Conservation (phyloP, 2,113 vertebrate genomes). For the Callaeas wilsoni region DNA sequence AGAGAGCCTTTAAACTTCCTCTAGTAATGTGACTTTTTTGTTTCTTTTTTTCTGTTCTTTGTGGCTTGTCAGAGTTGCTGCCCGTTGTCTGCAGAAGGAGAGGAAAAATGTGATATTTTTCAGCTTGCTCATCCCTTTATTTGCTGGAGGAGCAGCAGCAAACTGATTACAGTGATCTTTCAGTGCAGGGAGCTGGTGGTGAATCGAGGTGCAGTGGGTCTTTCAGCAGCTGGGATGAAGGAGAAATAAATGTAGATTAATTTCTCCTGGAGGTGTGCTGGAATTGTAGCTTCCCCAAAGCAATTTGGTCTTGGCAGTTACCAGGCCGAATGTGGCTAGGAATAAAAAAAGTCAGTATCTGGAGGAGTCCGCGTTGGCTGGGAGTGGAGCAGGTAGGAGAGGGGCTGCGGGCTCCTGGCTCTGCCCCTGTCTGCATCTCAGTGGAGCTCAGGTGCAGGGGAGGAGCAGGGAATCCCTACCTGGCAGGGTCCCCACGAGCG, state of each 20-base stretch:
- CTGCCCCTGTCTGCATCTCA: neutral
- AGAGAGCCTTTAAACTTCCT: neutral
- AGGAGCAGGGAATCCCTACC: too few relatives aligned
- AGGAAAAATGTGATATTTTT: neutral
- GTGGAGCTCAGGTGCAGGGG: neutral
- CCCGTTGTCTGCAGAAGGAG: neutral
- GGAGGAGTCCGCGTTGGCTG: fast-evolving
- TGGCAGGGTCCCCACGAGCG: fast-evolving
- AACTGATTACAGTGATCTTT: neutral
- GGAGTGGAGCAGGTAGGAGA: neutral
- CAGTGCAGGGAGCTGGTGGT: neutral
- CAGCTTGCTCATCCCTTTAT: neutral
- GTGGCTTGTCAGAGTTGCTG: neutral
- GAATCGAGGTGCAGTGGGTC: neutral
- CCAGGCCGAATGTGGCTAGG: neutral
- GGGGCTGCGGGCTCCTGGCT: neutral
- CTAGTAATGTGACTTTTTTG: neutral
- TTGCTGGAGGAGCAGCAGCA: neutral
- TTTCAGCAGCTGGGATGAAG: neutral
- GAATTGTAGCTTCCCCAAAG: neutral
- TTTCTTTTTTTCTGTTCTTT: neutral
- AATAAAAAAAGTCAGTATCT: neutral
- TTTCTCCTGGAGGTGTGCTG: neutral
- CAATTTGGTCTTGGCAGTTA: neutral
- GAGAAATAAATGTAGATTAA: neutral